A percentile compares a stretch with the other conserved stretches of the same genome.
phyloP scores from a whole-genome alignment of 2,888 invertebrate genomes.

The Frankliniella fusca region DNA sequence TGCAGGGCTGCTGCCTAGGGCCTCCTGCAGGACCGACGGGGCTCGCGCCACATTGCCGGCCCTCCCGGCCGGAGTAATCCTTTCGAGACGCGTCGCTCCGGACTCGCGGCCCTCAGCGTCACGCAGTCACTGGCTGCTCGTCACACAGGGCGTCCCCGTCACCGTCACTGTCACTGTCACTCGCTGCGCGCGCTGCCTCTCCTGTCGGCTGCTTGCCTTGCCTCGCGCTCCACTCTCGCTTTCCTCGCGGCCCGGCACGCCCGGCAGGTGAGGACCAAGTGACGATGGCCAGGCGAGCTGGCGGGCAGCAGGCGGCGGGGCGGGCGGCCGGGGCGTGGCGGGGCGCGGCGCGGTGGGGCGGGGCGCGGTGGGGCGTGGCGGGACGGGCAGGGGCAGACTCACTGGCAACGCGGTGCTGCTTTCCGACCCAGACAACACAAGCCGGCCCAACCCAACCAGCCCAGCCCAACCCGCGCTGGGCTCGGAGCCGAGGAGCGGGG shows the following conservation, averaged over 20 bases:
- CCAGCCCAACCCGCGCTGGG: background rate
- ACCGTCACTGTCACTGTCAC: background rate
- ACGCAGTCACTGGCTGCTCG: background rate
- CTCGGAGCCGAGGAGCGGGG: background rate
- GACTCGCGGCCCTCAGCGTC: background rate
- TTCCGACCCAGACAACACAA: constrained; percentile 26
- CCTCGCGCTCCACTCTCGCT: background rate
- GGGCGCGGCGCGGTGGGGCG: background rate
- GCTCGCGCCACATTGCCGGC: too few relatives aligned
- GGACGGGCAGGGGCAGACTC: too few relatives aligned
- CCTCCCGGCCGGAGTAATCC: too few relatives aligned
- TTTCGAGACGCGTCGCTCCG: background rate
- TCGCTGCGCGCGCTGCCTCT: background rate
- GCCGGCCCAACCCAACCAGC: constrained; percentile 4
- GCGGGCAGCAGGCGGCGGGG: background rate
- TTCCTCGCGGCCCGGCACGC: constrained; percentile 7
- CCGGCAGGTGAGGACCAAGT: constrained; percentile 21
- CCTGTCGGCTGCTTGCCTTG: background rate
- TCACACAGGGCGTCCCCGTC: background rate
- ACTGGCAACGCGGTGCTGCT: background rate
- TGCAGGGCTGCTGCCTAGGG: too few relatives aligned
- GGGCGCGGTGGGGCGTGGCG: too few relatives aligned
- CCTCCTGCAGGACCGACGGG: too few relatives aligned
- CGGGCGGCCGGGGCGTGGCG: background rate
- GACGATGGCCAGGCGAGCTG: background rate